Base-by-base conservation (phyloP, 2,113 vertebrate genomes). In the Smithornis capensis region DNA sequence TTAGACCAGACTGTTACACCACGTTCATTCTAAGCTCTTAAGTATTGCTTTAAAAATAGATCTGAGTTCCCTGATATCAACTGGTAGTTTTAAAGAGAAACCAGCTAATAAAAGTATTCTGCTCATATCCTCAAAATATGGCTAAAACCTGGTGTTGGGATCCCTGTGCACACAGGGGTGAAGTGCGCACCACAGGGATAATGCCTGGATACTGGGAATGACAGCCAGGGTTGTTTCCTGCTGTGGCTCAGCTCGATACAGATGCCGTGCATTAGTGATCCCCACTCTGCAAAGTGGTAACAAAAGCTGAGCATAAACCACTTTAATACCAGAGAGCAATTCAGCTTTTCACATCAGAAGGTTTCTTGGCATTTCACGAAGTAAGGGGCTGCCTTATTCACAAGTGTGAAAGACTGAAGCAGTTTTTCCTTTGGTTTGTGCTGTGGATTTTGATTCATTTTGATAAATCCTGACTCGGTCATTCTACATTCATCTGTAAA, bases 101-200 rank as follows among this genome's bases (percentile, higher is more conserved):
- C 14, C 33, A 49, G 33, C 37, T 81, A 45, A 29, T 65, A 59
- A 68, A 83, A 92, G 6, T 71, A 28, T 2, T 60, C n/a, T 75
- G 28, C 35, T 73, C 28, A 9, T 63, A 8, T 19, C 59, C 49
- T 83, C 67, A 38, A 7, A 50, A 15, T 19, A 1, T 6, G 33
- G 3, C 35, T 45, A 2, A 35, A 47, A 4, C 15, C 5, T 4
- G 12, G 14, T 10, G 71, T 10, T 53, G 5, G 56, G 9, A n/a
- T 83, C 60, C 45, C 42, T 38, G 68, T 12, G 59, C 62, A 2
- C 15, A 0, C 10, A 3, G 38, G 2, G 21, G 78, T 28, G 63
- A 45, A 15, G 67, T 2, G 6, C 3, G 0, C 33, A 14, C 23
- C 0, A 2, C 29, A 3, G 67, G 89, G 81, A 7, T 28, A 1